Evolutionary conservation across 2,797 vertebrate species (phyloP).

Genomic region (Nyctibius grandis): DNA sequence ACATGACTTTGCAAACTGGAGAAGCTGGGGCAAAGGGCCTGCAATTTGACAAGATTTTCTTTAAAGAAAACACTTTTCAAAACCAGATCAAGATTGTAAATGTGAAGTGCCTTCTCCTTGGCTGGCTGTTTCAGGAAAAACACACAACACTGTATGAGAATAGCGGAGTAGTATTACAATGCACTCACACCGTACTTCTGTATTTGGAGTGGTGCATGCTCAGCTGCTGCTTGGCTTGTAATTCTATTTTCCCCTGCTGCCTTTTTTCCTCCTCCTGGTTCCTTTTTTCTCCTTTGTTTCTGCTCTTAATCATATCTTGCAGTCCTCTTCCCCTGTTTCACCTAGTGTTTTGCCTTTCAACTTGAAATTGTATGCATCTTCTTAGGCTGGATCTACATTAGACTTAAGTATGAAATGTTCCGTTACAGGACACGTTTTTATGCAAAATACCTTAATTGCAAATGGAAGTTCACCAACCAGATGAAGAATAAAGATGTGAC

Average conservation of each 20-base stretch:
- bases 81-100: background rate
- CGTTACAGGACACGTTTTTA: background rate
- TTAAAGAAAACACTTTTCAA: background rate
- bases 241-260: background rate
- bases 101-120: background rate
- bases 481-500: background rate
- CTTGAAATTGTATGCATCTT: background rate
- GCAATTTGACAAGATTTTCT: background rate
- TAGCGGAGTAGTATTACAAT: background rate
- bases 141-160: background rate
- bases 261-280: background rate
- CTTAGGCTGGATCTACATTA: background rate
- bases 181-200: rapidly evolving
- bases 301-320: background rate
- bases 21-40: background rate
- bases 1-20: background rate
- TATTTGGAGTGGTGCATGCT: background rate
- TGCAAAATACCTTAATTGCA: background rate
- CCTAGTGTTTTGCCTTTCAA: background rate
- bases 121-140: background rate
- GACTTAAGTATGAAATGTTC: background rate
- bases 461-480: background rate
- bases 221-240: background rate
- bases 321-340: background rate
- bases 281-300: background rate